Conservation (phyloP, 1,140 invertebrate genomes). For the Drosophila asahinai region DNA sequence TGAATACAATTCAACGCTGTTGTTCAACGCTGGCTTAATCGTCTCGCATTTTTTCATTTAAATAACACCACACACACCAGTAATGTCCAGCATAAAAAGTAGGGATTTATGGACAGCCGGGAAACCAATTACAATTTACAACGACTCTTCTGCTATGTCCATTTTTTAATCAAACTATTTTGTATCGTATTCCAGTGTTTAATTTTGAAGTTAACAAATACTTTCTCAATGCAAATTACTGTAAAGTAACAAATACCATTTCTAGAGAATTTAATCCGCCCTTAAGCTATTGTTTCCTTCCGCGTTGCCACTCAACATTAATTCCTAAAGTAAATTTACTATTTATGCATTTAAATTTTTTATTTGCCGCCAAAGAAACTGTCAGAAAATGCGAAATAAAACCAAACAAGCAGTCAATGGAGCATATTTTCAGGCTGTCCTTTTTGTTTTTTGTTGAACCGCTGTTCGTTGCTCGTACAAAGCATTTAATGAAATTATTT, state of each 20-base stretch:
- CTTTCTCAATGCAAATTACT: neutral
- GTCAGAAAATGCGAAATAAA: slow-evolving; percentile 33
- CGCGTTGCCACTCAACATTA: neutral
- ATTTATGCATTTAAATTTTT: slow-evolving; percentile 1
- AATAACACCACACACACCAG: slow-evolving; percentile 12
- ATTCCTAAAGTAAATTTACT: slow-evolving; percentile 13
- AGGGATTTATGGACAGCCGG: slow-evolving; percentile 33
- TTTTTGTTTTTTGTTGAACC: slow-evolving; percentile 13
- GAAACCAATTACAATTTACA: slow-evolving; percentile 26
- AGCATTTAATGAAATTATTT: slow-evolving; percentile 81
- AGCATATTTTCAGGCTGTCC: slow-evolving; percentile 52
- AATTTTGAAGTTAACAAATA: neutral
- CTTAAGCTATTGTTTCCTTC: neutral
- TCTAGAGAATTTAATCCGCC: neutral
- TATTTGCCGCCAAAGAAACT: slow-evolving; percentile 43
- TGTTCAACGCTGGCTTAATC: slow-evolving; percentile 40
- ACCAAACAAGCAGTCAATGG: slow-evolving; percentile 56
- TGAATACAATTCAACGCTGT: slow-evolving; percentile 29
- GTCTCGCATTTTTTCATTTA: slow-evolving; percentile 35
- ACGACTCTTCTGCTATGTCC: slow-evolving; percentile 1
- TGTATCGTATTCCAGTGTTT: neutral
- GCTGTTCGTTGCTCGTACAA: slow-evolving; percentile 56
- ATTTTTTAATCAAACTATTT: slow-evolving; percentile 7
- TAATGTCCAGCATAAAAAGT: slow-evolving; percentile 14
- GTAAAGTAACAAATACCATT: neutral